phyloP scores from a whole-genome alignment of 1,140 invertebrate genomes.

The Bombus confusus region DNA sequence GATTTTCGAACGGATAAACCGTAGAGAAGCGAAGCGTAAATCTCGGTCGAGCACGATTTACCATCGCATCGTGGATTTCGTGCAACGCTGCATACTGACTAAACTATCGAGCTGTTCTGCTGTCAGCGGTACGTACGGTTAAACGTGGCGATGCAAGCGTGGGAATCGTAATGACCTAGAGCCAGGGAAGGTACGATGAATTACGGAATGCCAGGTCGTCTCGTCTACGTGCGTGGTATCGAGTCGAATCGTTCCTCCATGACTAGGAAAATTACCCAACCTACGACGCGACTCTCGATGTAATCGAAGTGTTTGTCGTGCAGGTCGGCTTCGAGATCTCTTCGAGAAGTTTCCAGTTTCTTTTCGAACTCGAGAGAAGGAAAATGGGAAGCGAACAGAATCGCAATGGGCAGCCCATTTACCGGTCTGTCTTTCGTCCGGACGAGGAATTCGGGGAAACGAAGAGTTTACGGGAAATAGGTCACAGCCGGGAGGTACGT shows the following conservation, averaged over 20 bases:
- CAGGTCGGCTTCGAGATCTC: neutral
- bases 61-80: neutral
- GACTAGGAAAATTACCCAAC: neutral
- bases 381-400: too few relatives aligned
- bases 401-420: neutral
- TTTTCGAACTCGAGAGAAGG: neutral
- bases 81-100: neutral
- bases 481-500: neutral
- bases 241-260: too few relatives aligned
- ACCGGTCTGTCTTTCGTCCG: neutral
- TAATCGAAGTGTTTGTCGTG: neutral
- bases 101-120: neutral
- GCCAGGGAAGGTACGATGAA: slow-evolving; percentile 10
- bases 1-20: neutral
- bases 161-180: slow-evolving; percentile 62
- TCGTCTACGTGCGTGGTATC: neutral
- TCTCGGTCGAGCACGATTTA: neutral
- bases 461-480: slow-evolving; percentile 1
- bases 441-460: neutral
- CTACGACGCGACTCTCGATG: neutral
- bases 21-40: neutral
- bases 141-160: slow-evolving; percentile 60
- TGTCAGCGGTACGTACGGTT: slow-evolving; percentile 8
- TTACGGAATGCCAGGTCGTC: neutral
- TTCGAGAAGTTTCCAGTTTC: neutral